A percentile compares a stretch with the other conserved stretches of the same genome.
Evolutionary conservation across 2,797 vertebrate genomes (phyloP).

Genomic region (Neosalanx taihuensis): DNA sequence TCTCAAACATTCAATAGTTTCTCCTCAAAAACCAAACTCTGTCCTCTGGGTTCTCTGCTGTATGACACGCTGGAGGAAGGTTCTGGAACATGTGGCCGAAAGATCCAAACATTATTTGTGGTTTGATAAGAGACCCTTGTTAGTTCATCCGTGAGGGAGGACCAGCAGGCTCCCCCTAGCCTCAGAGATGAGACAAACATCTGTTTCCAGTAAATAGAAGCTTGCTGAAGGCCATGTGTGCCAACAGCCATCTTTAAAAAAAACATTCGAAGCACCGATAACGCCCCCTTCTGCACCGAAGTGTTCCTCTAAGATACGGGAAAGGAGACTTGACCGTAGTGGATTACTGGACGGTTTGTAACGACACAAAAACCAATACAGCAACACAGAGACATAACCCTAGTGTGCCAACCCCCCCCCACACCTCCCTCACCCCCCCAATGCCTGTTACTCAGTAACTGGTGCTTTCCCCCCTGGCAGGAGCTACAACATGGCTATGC

Average conservation of each 20-base stretch:
- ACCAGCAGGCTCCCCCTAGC: background rate
- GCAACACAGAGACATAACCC: constrained; percentile 27
- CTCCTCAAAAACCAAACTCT: constrained; percentile 29
- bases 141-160: constrained; percentile 15
- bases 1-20: constrained; percentile 62
- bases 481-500: constrained; percentile 85
- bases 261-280: constrained; percentile 54
- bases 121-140: constrained; percentile 13
- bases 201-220: constrained; percentile 13
- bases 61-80: constrained; percentile 41
- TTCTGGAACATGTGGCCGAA: constrained; percentile 29
- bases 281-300: constrained; percentile 38
- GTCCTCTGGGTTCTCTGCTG: constrained; percentile 36
- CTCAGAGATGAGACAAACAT: constrained; percentile 9
- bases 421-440: background rate
- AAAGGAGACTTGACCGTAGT: constrained; percentile 21
- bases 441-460: background rate
- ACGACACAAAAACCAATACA: constrained; percentile 12
- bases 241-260: constrained; percentile 18
- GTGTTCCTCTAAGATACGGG: constrained; percentile 16
- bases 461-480: background rate
- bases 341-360: constrained; percentile 11
- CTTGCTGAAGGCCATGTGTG: constrained; percentile 4
- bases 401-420: constrained; percentile 25
- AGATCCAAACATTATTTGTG: constrained; percentile 25